Evolutionary conservation across 2,888 invertebrate species (phyloP), one percentile per base, ranked within the genome.

Genomic region (Xanthia icteritia): DNA sequence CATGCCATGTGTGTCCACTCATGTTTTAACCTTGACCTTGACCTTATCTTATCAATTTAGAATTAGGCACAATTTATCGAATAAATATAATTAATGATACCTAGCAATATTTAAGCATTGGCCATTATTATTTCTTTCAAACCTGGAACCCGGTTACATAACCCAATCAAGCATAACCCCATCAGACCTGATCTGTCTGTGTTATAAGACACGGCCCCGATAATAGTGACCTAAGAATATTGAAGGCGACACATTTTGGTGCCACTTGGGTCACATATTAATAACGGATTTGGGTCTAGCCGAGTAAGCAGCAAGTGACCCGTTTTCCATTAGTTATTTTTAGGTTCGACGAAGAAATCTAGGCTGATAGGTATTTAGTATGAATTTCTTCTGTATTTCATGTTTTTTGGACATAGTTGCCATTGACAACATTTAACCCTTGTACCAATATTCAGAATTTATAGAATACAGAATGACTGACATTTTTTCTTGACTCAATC

Each of bases 231-330:
- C 78, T 63, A 76, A 86, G 80, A 76, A 87, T 83, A 86, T 80
- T 73, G 76, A 61, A 67, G 77, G 39, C 65, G 56, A 60, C 74
- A 73, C 60, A 81, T 88, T 87, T 77, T 58, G 73, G 68, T 75
- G 42, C 39, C 58, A 45, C 45, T 61, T 51, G 70, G 83, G 76
- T 69, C 80, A 71, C 76, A 78, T 79, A 88, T 86, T 86, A 86
- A 88, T 86, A 86, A 86, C 84, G 76, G 72, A 83, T 86, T 83
- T 58, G 75, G 66, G 84, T 83, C 83, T 83, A 76, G 71, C 61
- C 81, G 73, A 79, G 78, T 77, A 36, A 56, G 84, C 71, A 79
- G 68, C 76, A 66, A 78, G 48, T 86, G 86, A 86, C 86, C 86
- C 73, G 76, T 68, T 80, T 86, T 74, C 69, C 66, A 65, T 78